These are phyloP conservation scores for Ylistrum balloti DNA, from an alignment of 1,140 invertebrate species.

Conservation along the genomic window DNA sequence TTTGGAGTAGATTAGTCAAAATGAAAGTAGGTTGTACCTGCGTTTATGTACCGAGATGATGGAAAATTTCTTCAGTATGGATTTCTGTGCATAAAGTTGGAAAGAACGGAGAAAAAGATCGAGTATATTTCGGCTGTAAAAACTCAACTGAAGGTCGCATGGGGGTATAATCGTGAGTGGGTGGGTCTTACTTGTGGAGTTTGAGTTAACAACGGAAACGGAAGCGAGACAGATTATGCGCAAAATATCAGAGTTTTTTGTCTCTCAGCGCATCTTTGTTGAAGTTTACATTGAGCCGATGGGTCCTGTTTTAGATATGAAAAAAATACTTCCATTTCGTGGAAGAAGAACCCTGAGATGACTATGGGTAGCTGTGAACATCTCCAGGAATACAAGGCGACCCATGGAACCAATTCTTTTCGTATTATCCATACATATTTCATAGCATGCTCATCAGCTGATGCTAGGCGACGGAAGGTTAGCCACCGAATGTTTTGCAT, in stretches of 20 bases:
- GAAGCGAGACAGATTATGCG: slow-evolving; percentile 48
- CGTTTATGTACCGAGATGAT: neutral
- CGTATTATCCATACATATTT: slow-evolving; percentile 90
- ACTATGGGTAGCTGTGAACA: slow-evolving; percentile 87
- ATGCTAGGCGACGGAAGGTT: slow-evolving; percentile 89
- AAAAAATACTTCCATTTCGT: slow-evolving; percentile 51
- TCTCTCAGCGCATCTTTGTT: slow-evolving; percentile 71
- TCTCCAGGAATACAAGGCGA: slow-evolving; percentile 90
- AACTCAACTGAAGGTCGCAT: neutral
- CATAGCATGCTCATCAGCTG: slow-evolving; percentile 87
- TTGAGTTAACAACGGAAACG: slow-evolving; percentile 10
- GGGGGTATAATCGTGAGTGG: neutral
- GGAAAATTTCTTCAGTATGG: neutral
- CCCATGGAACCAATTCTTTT: slow-evolving; percentile 89
- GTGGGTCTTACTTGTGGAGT: neutral
- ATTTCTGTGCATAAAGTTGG: neutral
- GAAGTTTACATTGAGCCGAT: slow-evolving; percentile 59
- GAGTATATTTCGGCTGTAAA: neutral
- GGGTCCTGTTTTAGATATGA: slow-evolving; percentile 63
- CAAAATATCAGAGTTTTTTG: slow-evolving; percentile 27
- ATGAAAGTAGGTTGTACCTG: neutral
- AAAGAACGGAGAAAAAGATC: neutral
- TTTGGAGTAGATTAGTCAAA: too few relatives aligned
- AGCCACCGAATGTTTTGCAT: slow-evolving; percentile 44
- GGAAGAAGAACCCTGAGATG: slow-evolving; percentile 64